Evolutionary conservation across 2,113 vertebrate species (phyloP), one percentile per base, ranked within the genome.

Genomic region (Mustela nigripes): DNA sequence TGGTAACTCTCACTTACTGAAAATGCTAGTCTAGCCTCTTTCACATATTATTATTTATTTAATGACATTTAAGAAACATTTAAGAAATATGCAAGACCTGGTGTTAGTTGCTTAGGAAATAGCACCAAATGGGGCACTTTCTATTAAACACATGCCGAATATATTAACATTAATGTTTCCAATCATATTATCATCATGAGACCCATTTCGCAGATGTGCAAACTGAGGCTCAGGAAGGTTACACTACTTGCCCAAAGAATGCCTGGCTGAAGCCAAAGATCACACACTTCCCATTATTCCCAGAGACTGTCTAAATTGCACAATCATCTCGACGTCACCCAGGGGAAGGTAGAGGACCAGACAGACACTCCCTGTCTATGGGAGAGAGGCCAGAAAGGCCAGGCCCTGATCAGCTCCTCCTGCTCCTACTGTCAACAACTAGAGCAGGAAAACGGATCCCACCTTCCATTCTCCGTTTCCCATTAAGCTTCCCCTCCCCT

Each of bases 201-300:
- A 21, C 53, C 96, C 87, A 97, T 95, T 97, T 33, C 91, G 31
- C 73, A 94, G 95, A 86, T 71, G 50, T 85, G 67, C 62, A 97
- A 90, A 97, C 60, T 88, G 65, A 97, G 94, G 65, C 71, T 91
- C 31, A 15, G 50, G 24, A 94, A 92, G 36, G 15, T 89, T 58
- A 78, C 22, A 10, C 24, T 69, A 76, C 69, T 97, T 90, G 87
- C 39, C 58, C 39, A 56, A 85, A 50, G 56, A 83, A 91, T 10
- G 26, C 15, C 18, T 73, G 42, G 62, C 86, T 95, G 58, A 60
- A 92, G 53, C 50, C 83, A 74, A 96, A 87, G 69, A 86, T 87
- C n/a, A 62, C 67, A 91, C 14, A 56, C 31, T 69, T 91, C n/a
- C 62, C 39, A 31, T 67, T 42, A 89, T 4, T 95, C 80, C 58